These are phyloP conservation scores for Zaprionus gabonicus DNA, from an alignment of 1,140 invertebrate genomes.

Conservation along the genomic window DNA sequence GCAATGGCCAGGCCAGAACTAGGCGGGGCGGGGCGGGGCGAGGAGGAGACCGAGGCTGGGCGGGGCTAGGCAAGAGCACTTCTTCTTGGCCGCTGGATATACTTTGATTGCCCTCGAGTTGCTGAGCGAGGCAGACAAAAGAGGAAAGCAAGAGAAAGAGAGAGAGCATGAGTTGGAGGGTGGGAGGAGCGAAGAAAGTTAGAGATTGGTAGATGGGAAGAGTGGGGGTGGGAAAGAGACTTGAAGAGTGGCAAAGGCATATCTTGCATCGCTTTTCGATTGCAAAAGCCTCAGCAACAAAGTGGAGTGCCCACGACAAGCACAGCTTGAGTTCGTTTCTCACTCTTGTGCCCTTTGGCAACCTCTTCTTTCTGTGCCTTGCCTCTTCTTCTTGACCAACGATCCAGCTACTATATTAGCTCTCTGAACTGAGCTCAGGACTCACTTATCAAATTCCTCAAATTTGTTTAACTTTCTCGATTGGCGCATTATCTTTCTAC, in stretches of 20 bases:
- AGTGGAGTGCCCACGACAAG: conserved; percentile 29
- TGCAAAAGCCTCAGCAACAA: conserved; percentile 48
- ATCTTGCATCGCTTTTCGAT: conserved; percentile 27
- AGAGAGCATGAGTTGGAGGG: not conserved
- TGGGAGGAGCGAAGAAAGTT: not conserved
- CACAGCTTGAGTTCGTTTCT: not conserved
- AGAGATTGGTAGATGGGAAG: not conserved
- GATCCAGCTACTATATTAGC: conserved; percentile 3
- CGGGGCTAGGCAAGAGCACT: conserved; percentile 52
- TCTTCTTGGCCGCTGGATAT: conserved; percentile 53
- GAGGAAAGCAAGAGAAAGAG: not conserved
- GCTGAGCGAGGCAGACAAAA: conserved; percentile 3
- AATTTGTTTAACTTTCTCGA: not conserved
- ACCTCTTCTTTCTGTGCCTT: not conserved
- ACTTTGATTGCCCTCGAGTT: conserved; percentile 66
- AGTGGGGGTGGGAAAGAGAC: not conserved
- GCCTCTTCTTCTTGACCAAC: not conserved
- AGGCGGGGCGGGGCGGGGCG: not conserved
- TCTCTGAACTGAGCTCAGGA: not conserved
- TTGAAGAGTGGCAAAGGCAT: conserved; percentile 4
- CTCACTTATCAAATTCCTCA: not conserved
- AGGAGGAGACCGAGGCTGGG: not conserved
- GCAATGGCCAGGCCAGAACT: not conserved
- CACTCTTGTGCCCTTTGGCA: not conserved
- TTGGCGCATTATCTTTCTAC: not conserved